These are phyloP conservation scores for Passer domesticus DNA, from an alignment of 2,113 vertebrate genomes.

Conservation along the genomic window DNA sequence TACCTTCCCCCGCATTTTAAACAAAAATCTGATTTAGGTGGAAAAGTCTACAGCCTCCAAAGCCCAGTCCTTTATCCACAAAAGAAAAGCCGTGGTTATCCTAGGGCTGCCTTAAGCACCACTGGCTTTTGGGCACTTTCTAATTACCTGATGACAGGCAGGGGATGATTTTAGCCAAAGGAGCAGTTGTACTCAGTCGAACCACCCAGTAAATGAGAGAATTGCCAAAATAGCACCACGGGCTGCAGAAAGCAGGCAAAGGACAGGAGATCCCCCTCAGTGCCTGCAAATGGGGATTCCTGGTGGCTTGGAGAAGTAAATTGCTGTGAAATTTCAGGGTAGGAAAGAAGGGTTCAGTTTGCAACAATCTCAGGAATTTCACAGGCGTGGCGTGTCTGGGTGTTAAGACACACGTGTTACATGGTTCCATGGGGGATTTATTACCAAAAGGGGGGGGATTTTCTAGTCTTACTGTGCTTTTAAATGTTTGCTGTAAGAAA, in stretches of 20 bases:
- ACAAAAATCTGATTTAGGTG: background rate
- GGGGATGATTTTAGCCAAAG: constrained; percentile 29
- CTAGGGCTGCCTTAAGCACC: constrained; percentile 1
- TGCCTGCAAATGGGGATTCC: background rate
- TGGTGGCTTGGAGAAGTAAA: background rate
- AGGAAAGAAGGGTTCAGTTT: background rate
- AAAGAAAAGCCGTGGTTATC: background rate
- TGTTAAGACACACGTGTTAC: background rate
- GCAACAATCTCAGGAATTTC: constrained; percentile 6
- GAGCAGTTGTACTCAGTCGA: background rate
- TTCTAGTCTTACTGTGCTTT: background rate
- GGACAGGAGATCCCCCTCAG: background rate
- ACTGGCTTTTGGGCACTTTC: constrained; percentile 35
- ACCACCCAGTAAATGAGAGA: constrained; percentile 50
- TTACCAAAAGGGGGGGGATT: background rate
- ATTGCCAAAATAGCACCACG: background rate
- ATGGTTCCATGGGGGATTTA: background rate
- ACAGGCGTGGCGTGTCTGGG: background rate
- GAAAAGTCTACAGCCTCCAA: background rate
- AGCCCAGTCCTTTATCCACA: background rate
- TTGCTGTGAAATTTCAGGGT: constrained; percentile 11
- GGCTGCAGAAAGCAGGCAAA: background rate
- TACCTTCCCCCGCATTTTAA: background rate
- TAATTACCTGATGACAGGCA: constrained; percentile 42
- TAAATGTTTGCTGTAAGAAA: background rate